phyloP scores from a whole-genome alignment of 2,113 vertebrate species.

The Prunella fulvescens region DNA sequence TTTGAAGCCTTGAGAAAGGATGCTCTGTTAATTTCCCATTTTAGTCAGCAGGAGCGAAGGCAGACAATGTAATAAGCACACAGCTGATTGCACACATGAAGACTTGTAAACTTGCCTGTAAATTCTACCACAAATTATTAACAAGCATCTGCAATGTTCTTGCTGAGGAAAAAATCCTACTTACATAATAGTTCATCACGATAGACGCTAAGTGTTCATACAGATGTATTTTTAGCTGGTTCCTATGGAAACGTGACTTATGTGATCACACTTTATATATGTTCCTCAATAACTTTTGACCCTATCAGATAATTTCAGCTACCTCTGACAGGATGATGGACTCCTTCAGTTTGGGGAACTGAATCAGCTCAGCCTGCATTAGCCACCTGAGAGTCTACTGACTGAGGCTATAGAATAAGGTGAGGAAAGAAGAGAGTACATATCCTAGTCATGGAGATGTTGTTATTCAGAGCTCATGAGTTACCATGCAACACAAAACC shows the following conservation, averaged over 20 bases:
- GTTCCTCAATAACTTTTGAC: neutral
- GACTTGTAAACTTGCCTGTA: constrained; percentile 14
- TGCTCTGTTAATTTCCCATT: neutral
- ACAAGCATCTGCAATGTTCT: constrained; percentile 2
- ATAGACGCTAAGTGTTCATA: neutral
- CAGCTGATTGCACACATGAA: neutral
- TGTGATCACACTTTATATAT: neutral
- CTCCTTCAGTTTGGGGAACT: neutral
- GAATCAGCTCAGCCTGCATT: neutral
- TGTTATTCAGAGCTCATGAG: neutral
- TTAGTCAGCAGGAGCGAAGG: neutral
- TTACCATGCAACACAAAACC: neutral
- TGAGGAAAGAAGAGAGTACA: neutral
- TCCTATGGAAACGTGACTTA: constrained; percentile 28
- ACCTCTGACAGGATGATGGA: neutral
- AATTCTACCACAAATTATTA: constrained; percentile 28
- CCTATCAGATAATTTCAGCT: neutral
- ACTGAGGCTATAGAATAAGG: neutral
- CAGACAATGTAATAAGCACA: neutral
- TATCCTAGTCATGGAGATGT: accelerated
- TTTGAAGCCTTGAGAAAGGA: constrained; percentile 14
- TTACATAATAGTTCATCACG: neutral
- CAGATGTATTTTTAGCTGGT: neutral
- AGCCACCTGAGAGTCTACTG: neutral
- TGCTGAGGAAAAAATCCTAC: neutral